Evolutionary conservation across 2,113 vertebrate genomes (phyloP).

Genomic region (Rhynchomys soricoides): DNA sequence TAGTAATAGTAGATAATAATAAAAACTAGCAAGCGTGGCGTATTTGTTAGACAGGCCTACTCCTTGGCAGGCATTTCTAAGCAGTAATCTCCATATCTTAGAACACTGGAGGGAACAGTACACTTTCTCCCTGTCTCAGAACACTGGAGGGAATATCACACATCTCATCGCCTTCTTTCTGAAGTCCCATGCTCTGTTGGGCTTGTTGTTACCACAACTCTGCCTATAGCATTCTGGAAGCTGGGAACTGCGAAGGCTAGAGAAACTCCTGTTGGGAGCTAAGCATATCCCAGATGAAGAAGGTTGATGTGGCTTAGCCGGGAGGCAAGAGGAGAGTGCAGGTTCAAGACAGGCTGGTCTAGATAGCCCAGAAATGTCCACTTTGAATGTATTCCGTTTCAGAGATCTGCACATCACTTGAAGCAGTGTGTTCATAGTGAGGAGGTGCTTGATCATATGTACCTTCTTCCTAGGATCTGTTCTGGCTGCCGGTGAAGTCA

Average conservation of each 20-base stretch:
- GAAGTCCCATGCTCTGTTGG: not conserved
- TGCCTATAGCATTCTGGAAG: not conserved
- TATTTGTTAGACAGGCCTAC: not conserved
- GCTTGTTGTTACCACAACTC: not conserved
- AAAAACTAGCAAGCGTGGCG: not conserved
- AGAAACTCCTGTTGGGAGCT: not conserved
- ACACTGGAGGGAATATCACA: not conserved
- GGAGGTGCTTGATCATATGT: not conserved
- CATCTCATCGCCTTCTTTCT: slow-evolving; percentile 18
- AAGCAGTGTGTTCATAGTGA: not conserved
- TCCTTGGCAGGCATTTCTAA: not conserved
- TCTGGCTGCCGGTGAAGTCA: not conserved
- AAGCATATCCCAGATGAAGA: not conserved
- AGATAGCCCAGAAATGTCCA: not conserved
- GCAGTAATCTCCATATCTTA: not conserved
- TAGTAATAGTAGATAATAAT: no score
- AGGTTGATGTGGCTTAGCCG: not conserved
- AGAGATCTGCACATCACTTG: not conserved
- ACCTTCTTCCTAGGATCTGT: not conserved
- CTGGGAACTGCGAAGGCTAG: not conserved
- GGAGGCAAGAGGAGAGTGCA: not conserved
- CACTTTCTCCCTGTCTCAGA: no score
- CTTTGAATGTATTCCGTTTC: not conserved
- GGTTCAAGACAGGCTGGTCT: not conserved
- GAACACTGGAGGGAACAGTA: not conserved